phyloP scores from a whole-genome alignment of 2,113 vertebrate species.

The Pedionomus torquatus region DNA sequence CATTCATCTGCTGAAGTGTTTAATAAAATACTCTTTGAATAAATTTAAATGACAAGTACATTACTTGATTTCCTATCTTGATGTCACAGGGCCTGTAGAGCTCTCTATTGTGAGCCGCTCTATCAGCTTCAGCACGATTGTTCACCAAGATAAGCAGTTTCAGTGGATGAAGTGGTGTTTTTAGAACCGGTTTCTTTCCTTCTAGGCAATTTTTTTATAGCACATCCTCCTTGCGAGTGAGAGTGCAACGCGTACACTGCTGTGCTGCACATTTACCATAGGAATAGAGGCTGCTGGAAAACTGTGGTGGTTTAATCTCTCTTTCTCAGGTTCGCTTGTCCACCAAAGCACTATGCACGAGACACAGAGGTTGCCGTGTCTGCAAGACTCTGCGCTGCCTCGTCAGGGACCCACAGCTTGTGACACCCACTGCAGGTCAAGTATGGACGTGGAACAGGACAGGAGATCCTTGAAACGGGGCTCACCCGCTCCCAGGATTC shows the following conservation, averaged over 20 bases:
- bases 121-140: constrained; percentile 17
- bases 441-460: accelerated
- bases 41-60: constrained; percentile 53
- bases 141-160: constrained; percentile 32
- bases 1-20: constrained; percentile 17
- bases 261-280: not conserved
- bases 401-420: not conserved
- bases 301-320: not conserved
- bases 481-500: not conserved
- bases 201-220: not conserved
- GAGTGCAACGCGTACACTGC: not conserved
- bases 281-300: not conserved
- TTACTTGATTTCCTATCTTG: constrained; percentile 34
- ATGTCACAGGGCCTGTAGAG: constrained; percentile 25
- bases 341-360: not conserved
- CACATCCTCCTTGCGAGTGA: not conserved
- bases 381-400: not conserved
- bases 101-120: constrained; percentile 7
- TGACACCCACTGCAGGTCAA: not conserved
- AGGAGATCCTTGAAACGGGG: not conserved
- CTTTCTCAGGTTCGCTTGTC: not conserved
- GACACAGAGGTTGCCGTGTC: not conserved
- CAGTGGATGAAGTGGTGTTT: not conserved
- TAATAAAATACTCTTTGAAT: constrained; percentile 55
- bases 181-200: not conserved